Conservation (phyloP, 2,888 invertebrate species). For the Stenichneumon culpator region DNA sequence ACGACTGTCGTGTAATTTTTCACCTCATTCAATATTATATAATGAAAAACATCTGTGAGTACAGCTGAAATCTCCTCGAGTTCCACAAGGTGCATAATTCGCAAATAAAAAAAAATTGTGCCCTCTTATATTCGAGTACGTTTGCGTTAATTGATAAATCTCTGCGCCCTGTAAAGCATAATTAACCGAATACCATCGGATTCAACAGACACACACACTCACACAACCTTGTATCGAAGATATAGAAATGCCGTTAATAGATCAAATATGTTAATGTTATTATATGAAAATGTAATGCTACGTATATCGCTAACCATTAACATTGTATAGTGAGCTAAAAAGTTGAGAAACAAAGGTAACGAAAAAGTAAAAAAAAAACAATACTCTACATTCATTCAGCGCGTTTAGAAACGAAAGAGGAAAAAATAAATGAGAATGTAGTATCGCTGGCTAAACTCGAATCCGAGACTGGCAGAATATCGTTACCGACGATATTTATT, state of each 20-base stretch:
- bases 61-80: constrained; percentile 8
- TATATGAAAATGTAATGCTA: constrained; percentile 77
- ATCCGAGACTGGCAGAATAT: constrained; percentile 27
- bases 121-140: constrained; percentile 4
- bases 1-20: constrained; percentile 4
- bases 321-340: constrained; percentile 65
- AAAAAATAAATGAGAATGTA: constrained; percentile 55
- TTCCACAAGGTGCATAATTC: neutral
- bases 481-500: constrained; percentile 9
- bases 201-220: constrained; percentile 58
- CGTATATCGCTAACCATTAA: constrained; percentile 73
- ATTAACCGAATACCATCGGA: constrained; percentile 71
- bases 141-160: constrained; percentile 21
- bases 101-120: constrained; percentile 56
- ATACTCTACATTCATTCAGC: constrained; percentile 58
- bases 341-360: constrained; percentile 36
- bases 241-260: constrained; percentile 76
- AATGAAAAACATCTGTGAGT: neutral
- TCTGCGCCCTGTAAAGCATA: constrained; percentile 69
- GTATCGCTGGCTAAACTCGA: constrained; percentile 48
- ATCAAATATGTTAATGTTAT: constrained; percentile 77
- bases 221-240: constrained; percentile 74
- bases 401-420: constrained; percentile 35
- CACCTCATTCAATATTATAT: neutral
- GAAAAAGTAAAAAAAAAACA: constrained; percentile 28